Base-by-base conservation (phyloP, 2,888 invertebrate genomes). In the Torymus auratus region DNA sequence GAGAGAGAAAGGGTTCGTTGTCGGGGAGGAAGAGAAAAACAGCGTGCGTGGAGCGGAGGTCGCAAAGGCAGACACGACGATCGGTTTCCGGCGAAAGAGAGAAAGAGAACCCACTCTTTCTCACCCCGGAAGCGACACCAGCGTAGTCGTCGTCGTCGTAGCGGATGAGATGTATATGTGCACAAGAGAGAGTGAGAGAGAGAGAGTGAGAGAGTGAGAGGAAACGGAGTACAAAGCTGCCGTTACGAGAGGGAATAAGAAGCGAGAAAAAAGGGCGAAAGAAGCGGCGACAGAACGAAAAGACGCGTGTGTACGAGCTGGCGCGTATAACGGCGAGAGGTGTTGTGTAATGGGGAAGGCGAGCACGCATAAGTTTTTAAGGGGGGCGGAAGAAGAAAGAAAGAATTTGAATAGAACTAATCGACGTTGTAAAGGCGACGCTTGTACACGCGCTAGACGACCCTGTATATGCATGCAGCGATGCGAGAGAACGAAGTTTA, bases 231-330 rank as follows among this genome's bases (percentile, higher is more conserved):
- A 78, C 67, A 64, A 67, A 65, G 78, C 74, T 69, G 58, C 65
- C 76, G 75, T 62, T 64, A 78, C 77, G 53, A 41, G 41, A 41
- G 41, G 41, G 41, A 41, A 41, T 41, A 41, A 41, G 41, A 80
- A 65, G 55, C 23, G 67, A 78, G 69, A 28, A 78, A 55, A 64
- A 20, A 52, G n/a, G 55, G 69, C 28, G 67, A 70, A 69, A 60
- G 69, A 80, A 81, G 72, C 71, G 78, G 75, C 55, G 78, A 81
- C 74, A 81, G 70, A 74, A 74, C 82, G 67, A 79, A 76, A 73
- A 78, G 15, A n/a, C 28, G 41, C 3, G 23, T 4, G 41, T 41
- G 41, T 41, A n/a, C 15, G 28, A 11, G 58, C 53, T 60, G 61
- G 58, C 50, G 58, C n/a, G 7, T 20, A 28, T 12, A 62, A 52